A percentile compares a stretch with the other conserved stretches of the same genome.
Evolutionary conservation across 1,140 invertebrate species (phyloP).

Genomic region (Caerostris darwini): DNA sequence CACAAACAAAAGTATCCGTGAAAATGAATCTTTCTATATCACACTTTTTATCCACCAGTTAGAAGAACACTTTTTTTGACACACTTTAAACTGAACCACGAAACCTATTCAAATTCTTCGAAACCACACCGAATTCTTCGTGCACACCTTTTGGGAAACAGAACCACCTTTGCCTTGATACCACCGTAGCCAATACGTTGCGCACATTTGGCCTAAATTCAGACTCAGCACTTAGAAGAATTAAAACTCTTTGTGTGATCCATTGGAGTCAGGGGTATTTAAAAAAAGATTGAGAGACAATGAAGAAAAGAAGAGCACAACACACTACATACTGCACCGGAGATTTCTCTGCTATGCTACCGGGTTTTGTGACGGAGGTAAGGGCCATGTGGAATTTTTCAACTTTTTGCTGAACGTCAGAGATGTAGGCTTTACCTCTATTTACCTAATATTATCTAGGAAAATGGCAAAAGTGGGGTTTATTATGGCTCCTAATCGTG

Average conservation of each 20-base stretch:
- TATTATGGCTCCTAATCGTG: not conserved
- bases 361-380: not conserved
- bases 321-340: not conserved
- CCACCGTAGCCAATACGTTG: not conserved
- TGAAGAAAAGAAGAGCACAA: not conserved
- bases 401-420: not conserved
- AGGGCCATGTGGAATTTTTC: constrained; percentile 45
- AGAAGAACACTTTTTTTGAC: not conserved
- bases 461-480: not conserved
- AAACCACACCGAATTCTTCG: not conserved
- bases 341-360: not conserved
- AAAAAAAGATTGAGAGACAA: constrained; percentile 42
- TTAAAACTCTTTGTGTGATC: constrained; percentile 20
- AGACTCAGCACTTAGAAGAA: constrained; percentile 42
- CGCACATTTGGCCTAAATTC: not conserved
- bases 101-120: not conserved
- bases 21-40: not conserved
- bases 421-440: not conserved
- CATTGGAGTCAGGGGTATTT: constrained; percentile 48
- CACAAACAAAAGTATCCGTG: not conserved
- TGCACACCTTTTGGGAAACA: not conserved
- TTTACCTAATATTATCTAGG: not conserved
- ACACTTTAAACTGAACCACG: not conserved
- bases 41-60: not conserved
- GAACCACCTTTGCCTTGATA: not conserved